Evolutionary conservation across 2,888 invertebrate species (phyloP).

Genomic region (Drosophila yooni): DNA sequence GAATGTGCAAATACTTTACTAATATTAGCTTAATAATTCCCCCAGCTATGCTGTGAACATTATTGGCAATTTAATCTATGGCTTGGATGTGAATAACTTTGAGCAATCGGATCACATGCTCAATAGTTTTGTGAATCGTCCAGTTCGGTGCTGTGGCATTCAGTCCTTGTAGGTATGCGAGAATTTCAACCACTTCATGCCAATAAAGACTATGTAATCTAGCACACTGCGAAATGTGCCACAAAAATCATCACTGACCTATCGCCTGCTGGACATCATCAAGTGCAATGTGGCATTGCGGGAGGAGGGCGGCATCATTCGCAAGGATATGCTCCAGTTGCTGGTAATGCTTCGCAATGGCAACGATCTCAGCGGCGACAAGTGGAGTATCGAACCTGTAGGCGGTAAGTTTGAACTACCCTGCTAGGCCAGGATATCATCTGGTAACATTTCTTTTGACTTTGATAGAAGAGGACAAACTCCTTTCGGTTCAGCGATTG

Average conservation of each 20-base stretch:
- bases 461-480: slow-evolving; percentile 73
- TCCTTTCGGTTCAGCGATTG: slow-evolving; percentile 77
- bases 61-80: slow-evolving; percentile 86
- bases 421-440: no score
- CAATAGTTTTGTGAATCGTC: slow-evolving; percentile 58
- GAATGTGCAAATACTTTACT: neutral
- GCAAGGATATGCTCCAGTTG: slow-evolving; percentile 86
- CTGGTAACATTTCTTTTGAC: accelerated
- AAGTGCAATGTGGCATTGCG: slow-evolving; percentile 84
- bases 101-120: slow-evolving; percentile 78
- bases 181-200: neutral
- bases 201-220: neutral
- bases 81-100: slow-evolving; percentile 84
- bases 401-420: slow-evolving; percentile 49
- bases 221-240: slow-evolving; percentile 73
- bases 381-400: slow-evolving; percentile 76
- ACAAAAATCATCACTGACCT: slow-evolving; percentile 70
- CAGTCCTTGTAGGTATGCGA: slow-evolving; percentile 71
- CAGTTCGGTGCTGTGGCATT: slow-evolving; percentile 29
- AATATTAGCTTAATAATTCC: neutral
- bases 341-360: slow-evolving; percentile 85
- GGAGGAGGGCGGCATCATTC: slow-evolving; percentile 83
- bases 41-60: slow-evolving; percentile 85
- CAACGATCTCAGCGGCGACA: slow-evolving; percentile 70
- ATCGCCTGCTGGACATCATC: slow-evolving; percentile 79